phyloP scores from a whole-genome alignment of 2,888 invertebrate genomes.

The Pandemis heparana region DNA sequence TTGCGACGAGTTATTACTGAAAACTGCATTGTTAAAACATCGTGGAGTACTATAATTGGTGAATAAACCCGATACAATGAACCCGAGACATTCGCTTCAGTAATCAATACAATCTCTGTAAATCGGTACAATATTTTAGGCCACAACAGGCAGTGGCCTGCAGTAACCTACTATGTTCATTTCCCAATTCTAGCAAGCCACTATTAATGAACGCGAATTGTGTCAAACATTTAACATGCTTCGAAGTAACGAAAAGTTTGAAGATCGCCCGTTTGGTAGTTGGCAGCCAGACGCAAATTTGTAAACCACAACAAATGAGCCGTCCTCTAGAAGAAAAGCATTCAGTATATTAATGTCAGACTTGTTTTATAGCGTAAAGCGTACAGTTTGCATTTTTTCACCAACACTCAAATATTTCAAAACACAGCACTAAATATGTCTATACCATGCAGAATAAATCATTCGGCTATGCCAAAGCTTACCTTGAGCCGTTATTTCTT shows the following conservation, averaged over 20 bases:
- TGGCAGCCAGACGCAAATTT: conserved; percentile 41
- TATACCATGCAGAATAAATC: background rate
- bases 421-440: conserved; percentile 1
- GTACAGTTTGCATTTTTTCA: conserved; percentile 18
- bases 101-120: too few species aligned
- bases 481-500: background rate
- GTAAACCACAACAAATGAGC: conserved; percentile 43
- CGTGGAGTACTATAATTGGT: too few species aligned
- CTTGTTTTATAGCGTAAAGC: conserved; percentile 37
- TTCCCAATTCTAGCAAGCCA: conserved; percentile 14
- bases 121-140: background rate
- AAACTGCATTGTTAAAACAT: background rate
- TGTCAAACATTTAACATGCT: conserved; percentile 35
- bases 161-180: background rate
- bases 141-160: background rate
- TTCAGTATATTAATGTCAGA: conserved; percentile 35
- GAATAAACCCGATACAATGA: too few species aligned
- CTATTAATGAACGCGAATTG: conserved; percentile 10
- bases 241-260: conserved; percentile 27
- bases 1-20: background rate
- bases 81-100: too few species aligned
- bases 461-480: background rate
- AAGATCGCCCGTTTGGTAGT: conserved; percentile 25
- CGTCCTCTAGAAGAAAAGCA: conserved; percentile 39
- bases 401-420: conserved; percentile 10